Evolutionary conservation across 2,113 vertebrate species (phyloP), one percentile per base, ranked within the genome.

Genomic region (Dendropsophus ebraccatus): DNA sequence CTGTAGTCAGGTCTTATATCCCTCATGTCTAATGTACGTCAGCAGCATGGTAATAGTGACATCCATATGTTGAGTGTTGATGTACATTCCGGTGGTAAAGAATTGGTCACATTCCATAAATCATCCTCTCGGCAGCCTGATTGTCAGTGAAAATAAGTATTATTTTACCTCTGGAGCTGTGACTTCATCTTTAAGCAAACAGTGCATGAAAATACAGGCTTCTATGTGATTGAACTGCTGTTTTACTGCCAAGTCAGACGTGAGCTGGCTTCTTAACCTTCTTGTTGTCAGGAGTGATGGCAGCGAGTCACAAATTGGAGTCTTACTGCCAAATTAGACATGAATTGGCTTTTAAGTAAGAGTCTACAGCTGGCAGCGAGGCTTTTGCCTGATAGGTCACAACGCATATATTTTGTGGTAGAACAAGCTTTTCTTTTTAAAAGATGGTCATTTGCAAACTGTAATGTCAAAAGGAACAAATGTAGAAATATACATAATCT

Each of bases 171-270:
- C 45, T 45, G 41, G 41, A 81, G 17, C 25, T 52, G 37, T 67
- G 79, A 82, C 62, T 82, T 82, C 81, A 70, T 82, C 41, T 82
- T 30, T 82, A 70, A 70, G 58, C 60, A 82, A 82, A 70, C 81
- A 52, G 45, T 47, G 62, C 81, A 69, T 82, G 81, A 58, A 69
- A 70, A 69, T 82, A 50, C 60, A 49, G 60, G 47, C 81, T 70
- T 49, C 60, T 49, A 70, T 67, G 50, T 82, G 62, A 69, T 58
- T 69, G 65, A 82, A 69, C 28, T 52, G 62, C 81, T 47, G 28
- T 52, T 81, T 81, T 65, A 28, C 79, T 81, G 56, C 79, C 79
- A 81, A 81, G 79, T 81, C 79, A 65, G 79, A 81, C 58, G 58
- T 81, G 79, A 81, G 58, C 37, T 81, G 79, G 56, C 79, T 81